Evolutionary conservation across 1,140 invertebrate species (phyloP), one percentile per base, ranked within the genome.

Genomic region (Drosophila bocki): DNA sequence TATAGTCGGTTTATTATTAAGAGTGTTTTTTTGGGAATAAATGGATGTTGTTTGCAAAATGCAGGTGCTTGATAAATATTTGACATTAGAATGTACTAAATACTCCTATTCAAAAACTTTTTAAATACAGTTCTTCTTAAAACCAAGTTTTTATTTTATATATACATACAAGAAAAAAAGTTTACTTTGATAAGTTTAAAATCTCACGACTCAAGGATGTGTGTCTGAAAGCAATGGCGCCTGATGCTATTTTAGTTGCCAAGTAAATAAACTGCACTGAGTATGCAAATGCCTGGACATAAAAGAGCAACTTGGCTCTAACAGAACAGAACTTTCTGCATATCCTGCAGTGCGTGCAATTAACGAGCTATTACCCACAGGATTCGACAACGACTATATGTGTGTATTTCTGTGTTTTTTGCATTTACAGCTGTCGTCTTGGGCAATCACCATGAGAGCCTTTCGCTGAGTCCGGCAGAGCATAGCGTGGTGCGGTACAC

Each of bases 401-500:
- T 22, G 3, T 53, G 32, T 53, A 6, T 29, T 13, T 67, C 9
- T 51, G 13, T 15, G 26, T 45, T 59, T 19, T 84, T 19, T 70
- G 5, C 51, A 35, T 19, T 72, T 71, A 29, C 77, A 91, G 86
- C 72, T 61, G 74, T 48, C 62, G 82, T 75, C 67, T 67, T 69
- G 81, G 88, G 78, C 62, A 88, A 82, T 75, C 84, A 82, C 54
- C 79, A 82, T 72, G 90, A 82, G 53, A 68, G 83, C 35, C 76
- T 92, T 26, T 78, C 80, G 15, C 78, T 93, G 17, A 91, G 78
- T 56, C 92, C 91, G 22, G 80, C 68, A 53, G 82, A 91, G 53
- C 74, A 77, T 13, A 92, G 91, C 54, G 82, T 93, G n/a, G 93
- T 93, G 12, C 91, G 88, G 13, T 93, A 88, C 39, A 91, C 92